phyloP scores from a whole-genome alignment of 2,888 invertebrate species.

The Lutraria lutraria region DNA sequence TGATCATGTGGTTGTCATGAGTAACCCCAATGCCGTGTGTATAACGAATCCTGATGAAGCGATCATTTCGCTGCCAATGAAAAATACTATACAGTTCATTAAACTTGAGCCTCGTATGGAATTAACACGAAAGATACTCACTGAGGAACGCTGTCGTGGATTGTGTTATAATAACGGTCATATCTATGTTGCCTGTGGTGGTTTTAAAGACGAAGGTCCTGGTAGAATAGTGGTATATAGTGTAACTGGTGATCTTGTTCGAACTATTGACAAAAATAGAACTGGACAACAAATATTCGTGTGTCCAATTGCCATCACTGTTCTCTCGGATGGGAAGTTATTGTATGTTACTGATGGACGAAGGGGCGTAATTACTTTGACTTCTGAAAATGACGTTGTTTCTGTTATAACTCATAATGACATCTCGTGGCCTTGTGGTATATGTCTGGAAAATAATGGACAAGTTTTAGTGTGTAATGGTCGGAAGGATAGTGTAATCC shows the following conservation, averaged over 20 bases:
- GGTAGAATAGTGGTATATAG: slow-evolving; percentile 53
- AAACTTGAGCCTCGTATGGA: slow-evolving; percentile 34
- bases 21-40: slow-evolving; percentile 54
- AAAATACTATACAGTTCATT: slow-evolving; percentile 56
- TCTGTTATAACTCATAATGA: slow-evolving; percentile 54
- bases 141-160: slow-evolving; percentile 59
- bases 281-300: slow-evolving; percentile 59
- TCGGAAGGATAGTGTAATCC: slow-evolving; percentile 45
- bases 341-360: slow-evolving; percentile 60
- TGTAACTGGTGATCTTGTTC: slow-evolving; percentile 45
- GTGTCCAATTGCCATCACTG: slow-evolving; percentile 52
- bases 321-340: slow-evolving; percentile 41
- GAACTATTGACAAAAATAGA: slow-evolving; percentile 56
- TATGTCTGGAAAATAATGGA: slow-evolving; percentile 56
- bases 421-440: slow-evolving; percentile 63
- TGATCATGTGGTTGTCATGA: slow-evolving; percentile 32
- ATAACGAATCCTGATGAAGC: slow-evolving; percentile 51
- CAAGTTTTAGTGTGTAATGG: slow-evolving; percentile 55
- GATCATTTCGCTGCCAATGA: slow-evolving; percentile 52
- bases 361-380: slow-evolving; percentile 58
- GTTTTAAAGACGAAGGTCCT: slow-evolving; percentile 56
- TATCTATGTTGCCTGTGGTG: slow-evolving; percentile 62
- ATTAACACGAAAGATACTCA: slow-evolving; percentile 32
- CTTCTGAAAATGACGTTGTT: slow-evolving; percentile 56
- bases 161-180: slow-evolving; percentile 48